Evolutionary conservation across 2,113 vertebrate species (phyloP).

Genomic region (Brachyhypopomus gauderio): DNA sequence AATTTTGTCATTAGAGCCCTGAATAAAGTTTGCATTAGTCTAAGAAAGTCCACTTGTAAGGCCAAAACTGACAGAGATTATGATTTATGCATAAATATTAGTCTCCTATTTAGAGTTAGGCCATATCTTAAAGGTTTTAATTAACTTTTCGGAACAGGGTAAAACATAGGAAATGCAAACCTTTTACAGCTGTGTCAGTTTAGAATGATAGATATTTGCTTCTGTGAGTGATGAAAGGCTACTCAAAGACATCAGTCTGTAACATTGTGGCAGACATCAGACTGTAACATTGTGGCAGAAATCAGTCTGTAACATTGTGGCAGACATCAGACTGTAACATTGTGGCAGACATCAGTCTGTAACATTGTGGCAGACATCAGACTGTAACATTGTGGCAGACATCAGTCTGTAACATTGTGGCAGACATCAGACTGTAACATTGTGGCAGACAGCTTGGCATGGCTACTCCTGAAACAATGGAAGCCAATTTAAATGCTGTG

Average conservation of each 20-base stretch:
- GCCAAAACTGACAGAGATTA: neutral
- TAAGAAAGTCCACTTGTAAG: neutral
- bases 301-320: conserved; percentile 37
- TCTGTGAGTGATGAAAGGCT: conserved; percentile 38
- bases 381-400: conserved; percentile 37
- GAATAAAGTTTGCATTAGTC: neutral
- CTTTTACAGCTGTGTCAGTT: conserved; percentile 42
- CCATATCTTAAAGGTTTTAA: neutral
- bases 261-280: conserved; percentile 30
- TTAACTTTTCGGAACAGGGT: conserved; percentile 7
- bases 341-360: conserved; percentile 26
- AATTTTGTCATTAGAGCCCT: neutral
- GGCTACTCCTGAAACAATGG: conserved; percentile 68
- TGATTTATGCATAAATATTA: conserved; percentile 2
- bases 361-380: conserved; percentile 41
- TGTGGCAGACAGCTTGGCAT: conserved; percentile 57
- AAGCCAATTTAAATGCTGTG: conserved; percentile 63
- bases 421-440: conserved; percentile 32
- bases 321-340: neutral
- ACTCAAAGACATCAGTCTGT: conserved; percentile 32
- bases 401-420: too few species aligned
- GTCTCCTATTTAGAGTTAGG: conserved; percentile 10
- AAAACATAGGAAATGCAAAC: conserved; percentile 7
- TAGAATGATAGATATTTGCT: conserved; percentile 40
- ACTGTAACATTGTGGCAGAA: neutral